Evolutionary conservation across 1,140 invertebrate species (phyloP).

Genomic region (Lethrus apterus): DNA sequence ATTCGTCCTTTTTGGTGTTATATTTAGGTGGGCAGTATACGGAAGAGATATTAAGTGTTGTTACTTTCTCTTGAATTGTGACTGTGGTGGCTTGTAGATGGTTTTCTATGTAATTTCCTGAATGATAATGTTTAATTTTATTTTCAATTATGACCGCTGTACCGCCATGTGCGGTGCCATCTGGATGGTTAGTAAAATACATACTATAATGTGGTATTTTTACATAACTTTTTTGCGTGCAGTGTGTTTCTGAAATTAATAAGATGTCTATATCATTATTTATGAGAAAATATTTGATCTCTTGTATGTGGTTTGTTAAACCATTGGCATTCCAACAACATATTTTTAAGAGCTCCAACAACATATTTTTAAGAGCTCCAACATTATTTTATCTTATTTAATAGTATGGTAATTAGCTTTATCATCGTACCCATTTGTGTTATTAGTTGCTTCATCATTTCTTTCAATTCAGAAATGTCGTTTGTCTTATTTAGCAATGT

Average conservation of each 20-base stretch:
- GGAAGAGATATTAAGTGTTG: not conserved
- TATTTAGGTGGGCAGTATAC: constrained; percentile 8
- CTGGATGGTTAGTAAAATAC: constrained; percentile 1
- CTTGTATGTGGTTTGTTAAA: constrained; percentile 3
- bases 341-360: too few species aligned
- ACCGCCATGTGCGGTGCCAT: not conserved
- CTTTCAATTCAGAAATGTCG: constrained; percentile 5
- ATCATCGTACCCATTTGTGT: not conserved
- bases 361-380: too few species aligned
- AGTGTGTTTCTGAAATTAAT: constrained; percentile 3
- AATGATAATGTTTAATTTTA: constrained; percentile 1
- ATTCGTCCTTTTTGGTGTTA: not conserved
- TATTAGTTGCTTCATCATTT: not conserved
- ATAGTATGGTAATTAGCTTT: not conserved
- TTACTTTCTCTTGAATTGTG: not conserved
- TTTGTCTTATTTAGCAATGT: not conserved
- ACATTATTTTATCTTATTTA: constrained; percentile 1
- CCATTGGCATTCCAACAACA: not conserved
- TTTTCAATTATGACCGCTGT: constrained; percentile 3
- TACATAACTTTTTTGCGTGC: not conserved
- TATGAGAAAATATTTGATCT: not conserved
- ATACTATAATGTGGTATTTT: constrained; percentile 1
- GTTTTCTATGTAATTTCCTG: not conserved
- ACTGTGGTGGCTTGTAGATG: constrained; percentile 2
- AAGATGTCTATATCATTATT: constrained; percentile 9